Base-by-base conservation (phyloP, 2,888 invertebrate species). In the Resseliella maxima region DNA sequence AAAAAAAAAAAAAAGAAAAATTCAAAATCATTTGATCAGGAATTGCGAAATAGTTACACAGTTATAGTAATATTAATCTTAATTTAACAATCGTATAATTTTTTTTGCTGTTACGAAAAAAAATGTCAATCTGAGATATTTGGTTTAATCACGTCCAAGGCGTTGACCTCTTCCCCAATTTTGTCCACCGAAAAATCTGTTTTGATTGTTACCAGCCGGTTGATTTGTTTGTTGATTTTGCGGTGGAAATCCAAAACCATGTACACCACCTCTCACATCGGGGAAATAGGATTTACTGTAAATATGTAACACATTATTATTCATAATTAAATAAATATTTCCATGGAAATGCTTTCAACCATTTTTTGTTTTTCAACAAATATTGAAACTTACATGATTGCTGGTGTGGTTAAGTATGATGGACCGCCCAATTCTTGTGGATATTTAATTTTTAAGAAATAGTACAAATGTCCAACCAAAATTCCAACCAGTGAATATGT, bases 371-470 rank as follows among this genome's bases (percentile, higher is more conserved):
- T n/a, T n/a, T n/a, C n/a, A n/a, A n/a, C n/a, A n/a, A n/a, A n/a
- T n/a, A n/a, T n/a, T n/a, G n/a, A n/a, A 89, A 93, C 94, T 94
- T 93, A 97, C 94, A 99, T 92, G 90, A 99, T 92, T 59, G 92
- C 90, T 1, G 99, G 99, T 1, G 98, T 98, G 59, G 94, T 92
- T 0, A 99, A 91, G 0, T 97, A 92, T 21, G 94, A 92, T 0
- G 94, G 94, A 5, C 99, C 99, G 15, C 98, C 98, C 88, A 98
- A 94, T 90, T 99, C 98, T 90, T 97, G 97, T 0, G 99, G 99
- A 91, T 99, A 99, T 90, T 98, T 98, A 92, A 98, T 98, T 92
- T 97, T 96, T 31, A 99, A 92, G 93, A 99, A 99, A 93, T 97
- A 99, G 89, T 99, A 98, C n/a, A 98, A 91, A 90, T 99, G 99